Evolutionary conservation across 2,797 vertebrate genomes (phyloP).

Genomic region (Macrochelys suwanniensis): DNA sequence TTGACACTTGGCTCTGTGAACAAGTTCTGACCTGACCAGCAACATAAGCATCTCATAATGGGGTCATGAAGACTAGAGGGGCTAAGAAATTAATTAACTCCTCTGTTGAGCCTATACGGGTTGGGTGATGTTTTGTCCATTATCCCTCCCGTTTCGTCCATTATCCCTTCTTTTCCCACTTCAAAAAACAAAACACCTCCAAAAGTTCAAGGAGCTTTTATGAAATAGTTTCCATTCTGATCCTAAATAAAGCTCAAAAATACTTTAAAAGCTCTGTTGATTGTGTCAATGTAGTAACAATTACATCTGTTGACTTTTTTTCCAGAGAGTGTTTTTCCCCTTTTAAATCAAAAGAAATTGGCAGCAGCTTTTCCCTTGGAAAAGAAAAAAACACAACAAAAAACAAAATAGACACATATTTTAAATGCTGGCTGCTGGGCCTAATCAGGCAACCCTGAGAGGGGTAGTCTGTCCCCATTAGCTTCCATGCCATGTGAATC

Average conservation of each 20-base stretch:
- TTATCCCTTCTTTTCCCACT: not conserved
- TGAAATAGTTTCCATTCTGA: not conserved
- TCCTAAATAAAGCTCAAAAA: not conserved
- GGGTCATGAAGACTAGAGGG: constrained; percentile 48
- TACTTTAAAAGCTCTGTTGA: not conserved
- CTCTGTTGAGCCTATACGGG: constrained; percentile 24
- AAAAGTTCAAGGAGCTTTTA: constrained; percentile 1
- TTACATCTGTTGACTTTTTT: not conserved
- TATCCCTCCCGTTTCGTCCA: not conserved
- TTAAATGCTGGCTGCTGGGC: not conserved
- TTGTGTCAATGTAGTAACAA: not conserved
- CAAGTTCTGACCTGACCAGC: constrained; percentile 73
- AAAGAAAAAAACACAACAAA: not conserved
- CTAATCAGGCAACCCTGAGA: not conserved
- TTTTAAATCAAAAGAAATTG: not conserved
- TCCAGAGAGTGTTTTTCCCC: not conserved
- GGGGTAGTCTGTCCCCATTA: not conserved
- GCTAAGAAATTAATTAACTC: constrained; percentile 38
- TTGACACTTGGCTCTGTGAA: constrained; percentile 69
- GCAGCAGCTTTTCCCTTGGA: not conserved
- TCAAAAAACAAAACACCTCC: not conserved
- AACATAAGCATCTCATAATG: constrained; percentile 68
- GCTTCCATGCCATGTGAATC: not conserved
- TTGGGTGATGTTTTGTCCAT: constrained; percentile 5
- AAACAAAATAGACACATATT: not conserved